Percentiles rank a stretch among this genome's conserved stretches.
phyloP scores from a whole-genome alignment of 1,140 invertebrate genomes.

The Drosophila ogumai region DNA sequence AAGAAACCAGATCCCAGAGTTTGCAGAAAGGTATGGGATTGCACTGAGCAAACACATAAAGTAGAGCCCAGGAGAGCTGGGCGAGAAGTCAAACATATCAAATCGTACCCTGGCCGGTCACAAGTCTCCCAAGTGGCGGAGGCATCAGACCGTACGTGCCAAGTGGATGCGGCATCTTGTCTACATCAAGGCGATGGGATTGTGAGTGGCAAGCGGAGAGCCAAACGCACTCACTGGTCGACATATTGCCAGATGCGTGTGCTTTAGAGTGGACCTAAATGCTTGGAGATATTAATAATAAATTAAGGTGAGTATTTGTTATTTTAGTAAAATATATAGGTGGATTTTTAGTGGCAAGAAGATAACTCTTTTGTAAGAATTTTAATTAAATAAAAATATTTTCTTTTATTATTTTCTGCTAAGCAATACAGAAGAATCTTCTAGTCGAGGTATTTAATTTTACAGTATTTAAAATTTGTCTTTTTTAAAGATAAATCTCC shows the following conservation, averaged over 20 bases:
- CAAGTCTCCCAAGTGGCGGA: conserved; percentile 40
- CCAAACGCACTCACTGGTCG: conserved; percentile 32
- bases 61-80: conserved; percentile 20
- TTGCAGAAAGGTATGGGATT: neutral
- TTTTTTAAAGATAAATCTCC: neutral
- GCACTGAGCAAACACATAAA: conserved; percentile 47
- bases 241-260: conserved; percentile 22
- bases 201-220: conserved; percentile 2
- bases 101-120: conserved; percentile 24
- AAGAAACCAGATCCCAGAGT: conserved; percentile 19
- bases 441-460: neutral
- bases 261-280: conserved; percentile 3
- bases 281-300: no score
- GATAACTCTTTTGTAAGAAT: no score
- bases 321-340: neutral
- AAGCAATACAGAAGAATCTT: no score
- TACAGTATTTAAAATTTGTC: neutral
- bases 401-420: neutral
- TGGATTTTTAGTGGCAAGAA: neutral
- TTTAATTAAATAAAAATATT: no score
- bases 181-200: conserved; percentile 5
- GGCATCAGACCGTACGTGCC: conserved; percentile 51
- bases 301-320: neutral
- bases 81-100: conserved; percentile 59
- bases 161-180: conserved; percentile 24